A percentile compares a stretch with the other conserved stretches of the same genome.
These are phyloP conservation scores for Tupaia tana DNA, from an alignment of 2,113 vertebrate species.

Conservation along the genomic window DNA sequence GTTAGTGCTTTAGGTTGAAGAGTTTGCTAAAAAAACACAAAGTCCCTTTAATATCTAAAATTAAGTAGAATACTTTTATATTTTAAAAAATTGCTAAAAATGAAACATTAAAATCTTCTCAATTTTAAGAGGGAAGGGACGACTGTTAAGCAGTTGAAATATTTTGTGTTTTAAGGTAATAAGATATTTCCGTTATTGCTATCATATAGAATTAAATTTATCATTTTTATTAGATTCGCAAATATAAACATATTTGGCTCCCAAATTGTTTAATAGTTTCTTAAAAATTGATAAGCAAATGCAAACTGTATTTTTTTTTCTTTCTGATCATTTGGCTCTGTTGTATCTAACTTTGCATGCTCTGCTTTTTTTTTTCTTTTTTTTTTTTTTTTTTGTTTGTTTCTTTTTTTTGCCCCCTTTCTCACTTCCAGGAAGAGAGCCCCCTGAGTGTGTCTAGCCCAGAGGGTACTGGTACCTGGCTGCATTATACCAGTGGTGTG, in stretches of 20 bases:
- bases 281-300: slow-evolving; percentile 77
- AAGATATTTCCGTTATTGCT: slow-evolving; percentile 47
- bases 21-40: background rate
- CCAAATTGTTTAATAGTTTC: slow-evolving; percentile 79
- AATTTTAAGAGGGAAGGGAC: slow-evolving; percentile 47
- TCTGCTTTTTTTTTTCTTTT: slow-evolving; percentile 91
- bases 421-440: slow-evolving; percentile 97
- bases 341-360: slow-evolving; percentile 95
- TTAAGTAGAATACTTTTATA: slow-evolving; percentile 48
- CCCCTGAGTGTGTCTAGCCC: slow-evolving; percentile 98
- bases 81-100: slow-evolving; percentile 57
- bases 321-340: slow-evolving; percentile 90
- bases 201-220: slow-evolving; percentile 50
- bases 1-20: slow-evolving; percentile 60
- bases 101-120: slow-evolving; percentile 71
- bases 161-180: slow-evolving; percentile 55
- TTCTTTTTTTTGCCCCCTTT: slow-evolving; percentile 92
- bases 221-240: slow-evolving; percentile 59
- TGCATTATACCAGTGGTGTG: slow-evolving; percentile 97
- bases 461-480: slow-evolving; percentile 97
- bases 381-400: slow-evolving; percentile 85
- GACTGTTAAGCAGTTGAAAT: slow-evolving; percentile 76
- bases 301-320: slow-evolving; percentile 86
- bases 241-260: slow-evolving; percentile 68
- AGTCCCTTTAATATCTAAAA: slow-evolving; percentile 53